A percentile compares a stretch with the other conserved stretches of the same genome.
These are phyloP conservation scores for Collichthys lucidus DNA, from an alignment of 2,113 vertebrate species.

Conservation along the genomic window DNA sequence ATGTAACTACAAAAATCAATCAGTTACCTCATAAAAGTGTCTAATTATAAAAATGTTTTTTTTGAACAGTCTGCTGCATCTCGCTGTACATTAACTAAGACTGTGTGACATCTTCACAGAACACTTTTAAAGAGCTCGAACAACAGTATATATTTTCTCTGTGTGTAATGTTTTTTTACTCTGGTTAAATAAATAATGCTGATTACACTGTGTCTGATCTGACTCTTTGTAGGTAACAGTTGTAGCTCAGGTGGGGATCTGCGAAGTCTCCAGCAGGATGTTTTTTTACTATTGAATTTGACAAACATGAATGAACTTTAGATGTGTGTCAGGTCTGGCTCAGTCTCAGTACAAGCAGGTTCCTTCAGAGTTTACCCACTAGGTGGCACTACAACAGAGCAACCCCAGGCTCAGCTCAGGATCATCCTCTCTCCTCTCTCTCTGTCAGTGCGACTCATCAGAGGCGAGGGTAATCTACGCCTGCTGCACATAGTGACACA, in stretches of 20 bases:
- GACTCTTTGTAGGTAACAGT: neutral
- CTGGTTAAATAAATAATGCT: neutral
- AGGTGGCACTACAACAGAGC: neutral
- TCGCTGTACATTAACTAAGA: too few relatives aligned
- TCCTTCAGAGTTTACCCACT: neutral
- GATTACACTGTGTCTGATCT: neutral
- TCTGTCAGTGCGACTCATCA: neutral
- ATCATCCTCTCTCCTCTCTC: neutral
- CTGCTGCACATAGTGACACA: neutral
- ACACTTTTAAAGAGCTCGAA: neutral
- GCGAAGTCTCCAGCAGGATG: neutral
- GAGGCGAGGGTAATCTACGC: neutral
- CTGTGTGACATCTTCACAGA: neutral
- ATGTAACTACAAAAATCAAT: neutral
- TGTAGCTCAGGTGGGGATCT: neutral
- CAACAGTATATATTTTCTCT: neutral
- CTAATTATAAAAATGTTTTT: neutral
- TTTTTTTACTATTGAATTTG: neutral
- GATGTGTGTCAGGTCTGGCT: too few relatives aligned
- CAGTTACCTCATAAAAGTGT: too few relatives aligned
- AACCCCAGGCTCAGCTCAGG: too few relatives aligned
- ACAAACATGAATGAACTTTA: neutral
- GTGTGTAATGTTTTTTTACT: neutral
- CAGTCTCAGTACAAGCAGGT: too few relatives aligned
- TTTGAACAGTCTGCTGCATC: too few relatives aligned